These are phyloP conservation scores for Apocrypta bakeri DNA, from an alignment of 1,140 invertebrate genomes.

Conservation along the genomic window DNA sequence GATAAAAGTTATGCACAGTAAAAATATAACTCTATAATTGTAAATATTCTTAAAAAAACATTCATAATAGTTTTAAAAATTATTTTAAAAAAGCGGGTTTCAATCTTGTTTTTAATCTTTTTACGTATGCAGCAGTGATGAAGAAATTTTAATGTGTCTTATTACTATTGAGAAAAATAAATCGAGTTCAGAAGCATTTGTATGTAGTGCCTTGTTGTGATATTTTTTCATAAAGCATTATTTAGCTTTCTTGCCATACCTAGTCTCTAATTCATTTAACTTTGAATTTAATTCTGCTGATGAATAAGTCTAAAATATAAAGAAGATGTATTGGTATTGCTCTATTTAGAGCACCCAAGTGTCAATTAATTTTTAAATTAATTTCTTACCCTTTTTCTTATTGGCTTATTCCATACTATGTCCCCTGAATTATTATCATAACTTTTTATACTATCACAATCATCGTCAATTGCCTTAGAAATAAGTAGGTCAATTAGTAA, in stretches of 20 bases:
- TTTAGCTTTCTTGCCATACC: constrained; percentile 61
- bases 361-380: not conserved
- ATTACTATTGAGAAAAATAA: not conserved
- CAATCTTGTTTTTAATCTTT: not conserved
- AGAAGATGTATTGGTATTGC: not conserved
- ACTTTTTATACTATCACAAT: constrained; percentile 42
- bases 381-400: constrained; percentile 58
- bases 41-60: no score
- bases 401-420: not conserved
- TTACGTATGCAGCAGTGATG: not conserved
- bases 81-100: not conserved
- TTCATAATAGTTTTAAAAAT: no score
- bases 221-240: constrained; percentile 47
- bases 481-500: constrained; percentile 21
- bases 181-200: constrained; percentile 21
- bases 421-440: not conserved
- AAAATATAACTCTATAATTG: no score
- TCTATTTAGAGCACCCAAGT: no score
- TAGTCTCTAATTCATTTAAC: constrained; percentile 64
- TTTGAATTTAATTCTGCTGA: constrained; percentile 64
- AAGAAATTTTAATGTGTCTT: not conserved
- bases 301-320: constrained; percentile 63
- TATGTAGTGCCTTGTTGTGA: constrained; percentile 26
- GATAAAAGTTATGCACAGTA: no score
- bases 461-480: constrained; percentile 47